phyloP scores from a whole-genome alignment of 1,140 invertebrate genomes.

The Limonius californicus region DNA sequence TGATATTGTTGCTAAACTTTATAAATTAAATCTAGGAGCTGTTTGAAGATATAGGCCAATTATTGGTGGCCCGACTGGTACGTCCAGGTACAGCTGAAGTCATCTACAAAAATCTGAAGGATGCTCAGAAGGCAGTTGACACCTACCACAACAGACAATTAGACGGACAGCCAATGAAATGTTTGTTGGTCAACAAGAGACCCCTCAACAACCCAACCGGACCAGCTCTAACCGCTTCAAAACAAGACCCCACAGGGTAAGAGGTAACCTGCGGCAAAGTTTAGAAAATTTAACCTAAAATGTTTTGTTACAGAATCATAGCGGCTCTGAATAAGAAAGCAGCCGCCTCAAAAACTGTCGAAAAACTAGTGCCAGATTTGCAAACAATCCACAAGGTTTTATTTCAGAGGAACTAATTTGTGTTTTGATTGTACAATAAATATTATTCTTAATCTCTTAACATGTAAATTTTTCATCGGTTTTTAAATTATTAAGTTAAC shows the following conservation, averaged over 20 bases:
- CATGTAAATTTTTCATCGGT: no score
- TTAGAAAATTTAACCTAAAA: not conserved
- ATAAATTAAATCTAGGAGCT: slow-evolving; percentile 61
- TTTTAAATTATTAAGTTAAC: no score
- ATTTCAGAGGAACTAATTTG: slow-evolving; percentile 41
- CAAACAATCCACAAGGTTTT: slow-evolving; percentile 47
- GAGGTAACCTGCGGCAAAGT: no score
- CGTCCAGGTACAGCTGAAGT: slow-evolving; percentile 85
- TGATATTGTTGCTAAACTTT: no score
- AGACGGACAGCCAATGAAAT: slow-evolving; percentile 82
- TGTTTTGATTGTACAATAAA: no score
- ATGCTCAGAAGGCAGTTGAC: slow-evolving; percentile 84
- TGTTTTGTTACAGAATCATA: slow-evolving; percentile 5
- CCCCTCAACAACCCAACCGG: slow-evolving; percentile 58
- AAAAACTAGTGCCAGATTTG: slow-evolving; percentile 44
- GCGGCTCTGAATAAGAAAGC: slow-evolving; percentile 10
- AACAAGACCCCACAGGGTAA: slow-evolving; percentile 33
- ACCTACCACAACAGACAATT: slow-evolving; percentile 88
- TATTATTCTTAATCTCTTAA: no score
- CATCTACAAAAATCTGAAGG: slow-evolving; percentile 77
- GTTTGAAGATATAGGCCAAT: slow-evolving; percentile 86
- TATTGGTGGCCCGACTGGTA: slow-evolving; percentile 78
- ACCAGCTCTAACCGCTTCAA: slow-evolving; percentile 44
- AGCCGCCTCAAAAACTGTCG: slow-evolving; percentile 7
- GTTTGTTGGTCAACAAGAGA: slow-evolving; percentile 68